Percentiles rank a stretch among this genome's conserved stretches.
Conservation (phyloP, 2,113 vertebrate genomes). For the Agelaius tricolor region DNA sequence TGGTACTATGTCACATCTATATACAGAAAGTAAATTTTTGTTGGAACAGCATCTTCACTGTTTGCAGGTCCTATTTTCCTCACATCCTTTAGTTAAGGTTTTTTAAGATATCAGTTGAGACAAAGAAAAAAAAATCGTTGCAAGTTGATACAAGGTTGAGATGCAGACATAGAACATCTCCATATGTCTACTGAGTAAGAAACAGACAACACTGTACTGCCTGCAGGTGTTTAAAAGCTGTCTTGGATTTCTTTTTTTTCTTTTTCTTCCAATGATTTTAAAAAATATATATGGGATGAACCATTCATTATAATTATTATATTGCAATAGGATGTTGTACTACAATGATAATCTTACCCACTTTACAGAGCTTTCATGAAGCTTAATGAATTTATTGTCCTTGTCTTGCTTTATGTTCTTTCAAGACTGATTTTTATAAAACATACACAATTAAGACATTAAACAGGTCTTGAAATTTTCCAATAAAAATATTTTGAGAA, state of each 20-base stretch:
- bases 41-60: neutral
- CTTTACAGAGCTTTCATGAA: neutral
- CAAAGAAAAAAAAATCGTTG: neutral
- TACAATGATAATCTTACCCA: neutral
- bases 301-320: neutral
- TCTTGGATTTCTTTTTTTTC: neutral
- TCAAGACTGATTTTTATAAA: neutral
- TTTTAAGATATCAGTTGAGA: neutral
- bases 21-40: neutral
- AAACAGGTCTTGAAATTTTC: neutral
- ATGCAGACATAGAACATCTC: neutral
- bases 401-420: neutral
- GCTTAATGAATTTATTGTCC: neutral
- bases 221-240: neutral
- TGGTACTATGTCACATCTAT: neutral
- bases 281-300: neutral
- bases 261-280: neutral
- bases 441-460: neutral
- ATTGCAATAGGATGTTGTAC: neutral
- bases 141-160: neutral
- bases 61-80: neutral
- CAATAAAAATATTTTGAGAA: neutral
- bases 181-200: neutral
- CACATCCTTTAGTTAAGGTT: neutral
- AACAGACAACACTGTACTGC: constrained; percentile 1